A percentile compares a stretch with the other conserved stretches of the same genome.
phyloP scores from a whole-genome alignment of 23 tunicate species.

The Oikopleura dioica region DNA sequence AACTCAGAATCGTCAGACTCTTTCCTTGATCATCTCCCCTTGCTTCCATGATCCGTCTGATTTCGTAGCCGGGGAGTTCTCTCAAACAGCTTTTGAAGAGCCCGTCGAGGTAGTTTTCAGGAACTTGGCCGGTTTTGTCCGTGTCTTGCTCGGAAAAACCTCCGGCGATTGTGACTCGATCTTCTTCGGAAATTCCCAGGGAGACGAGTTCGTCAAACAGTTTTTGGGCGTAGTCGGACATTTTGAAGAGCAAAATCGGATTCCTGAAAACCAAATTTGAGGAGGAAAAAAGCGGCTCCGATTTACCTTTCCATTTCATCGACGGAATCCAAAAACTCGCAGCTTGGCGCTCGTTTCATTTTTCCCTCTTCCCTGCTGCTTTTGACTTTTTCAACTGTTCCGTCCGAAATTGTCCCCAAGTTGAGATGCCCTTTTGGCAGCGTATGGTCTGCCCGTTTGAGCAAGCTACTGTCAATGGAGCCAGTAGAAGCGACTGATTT shows the following conservation, averaged over 20 bases:
- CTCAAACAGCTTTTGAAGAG: neutral
- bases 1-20: neutral
- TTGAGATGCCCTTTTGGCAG: neutral
- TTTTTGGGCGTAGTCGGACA: neutral
- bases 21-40: neutral
- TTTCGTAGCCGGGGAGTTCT: constrained; percentile 3
- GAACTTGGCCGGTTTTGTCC: neutral
- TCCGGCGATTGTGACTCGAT: constrained; percentile 6
- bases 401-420: neutral
- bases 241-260: neutral
- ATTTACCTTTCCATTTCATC: neutral
- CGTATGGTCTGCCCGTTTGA: neutral
- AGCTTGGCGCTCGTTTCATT: neutral
- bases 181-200: neutral
- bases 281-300: too few species aligned
- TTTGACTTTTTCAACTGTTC: neutral
- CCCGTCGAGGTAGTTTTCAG: neutral
- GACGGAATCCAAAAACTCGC: neutral
- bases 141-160: neutral
- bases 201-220: neutral
- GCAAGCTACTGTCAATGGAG: neutral
- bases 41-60: neutral
- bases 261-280: too few species aligned
- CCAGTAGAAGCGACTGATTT: neutral
- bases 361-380: neutral